phyloP scores from a whole-genome alignment of 2,113 vertebrate genomes.

The Ctenodactylus gundi region DNA sequence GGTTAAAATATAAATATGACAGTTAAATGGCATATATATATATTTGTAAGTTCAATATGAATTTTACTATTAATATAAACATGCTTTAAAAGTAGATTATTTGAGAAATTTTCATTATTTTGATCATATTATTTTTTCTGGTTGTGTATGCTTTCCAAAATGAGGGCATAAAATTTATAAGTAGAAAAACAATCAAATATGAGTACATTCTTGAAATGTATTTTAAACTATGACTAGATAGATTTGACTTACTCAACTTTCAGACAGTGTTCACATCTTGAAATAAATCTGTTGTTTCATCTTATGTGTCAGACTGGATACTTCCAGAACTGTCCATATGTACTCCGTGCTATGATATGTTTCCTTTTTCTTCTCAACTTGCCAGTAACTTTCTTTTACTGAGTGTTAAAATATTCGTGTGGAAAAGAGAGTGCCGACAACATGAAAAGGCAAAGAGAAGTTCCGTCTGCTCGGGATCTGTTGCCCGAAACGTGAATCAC shows the following conservation, averaged over 20 bases:
- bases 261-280: background rate
- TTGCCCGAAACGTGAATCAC: background rate
- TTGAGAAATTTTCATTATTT: slow-evolving; percentile 1
- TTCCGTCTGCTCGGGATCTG: background rate
- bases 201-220: background rate
- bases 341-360: background rate
- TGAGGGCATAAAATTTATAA: background rate
- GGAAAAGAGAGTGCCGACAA: background rate
- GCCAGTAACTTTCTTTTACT: background rate
- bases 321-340: background rate
- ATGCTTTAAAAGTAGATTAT: background rate
- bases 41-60: background rate
- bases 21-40: background rate
- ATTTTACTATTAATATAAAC: slow-evolving; percentile 20
- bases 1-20: background rate
- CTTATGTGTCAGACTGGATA: background rate
- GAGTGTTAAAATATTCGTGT: background rate
- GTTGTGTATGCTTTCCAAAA: background rate
- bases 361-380: background rate
- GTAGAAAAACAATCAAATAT: background rate
- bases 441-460: background rate
- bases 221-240: too few relatives aligned
- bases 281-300: background rate
- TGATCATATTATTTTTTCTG: background rate
- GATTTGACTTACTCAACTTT: background rate